These are phyloP conservation scores for Poicephalus gulielmi DNA, from an alignment of 2,113 vertebrate species.

Conservation along the genomic window DNA sequence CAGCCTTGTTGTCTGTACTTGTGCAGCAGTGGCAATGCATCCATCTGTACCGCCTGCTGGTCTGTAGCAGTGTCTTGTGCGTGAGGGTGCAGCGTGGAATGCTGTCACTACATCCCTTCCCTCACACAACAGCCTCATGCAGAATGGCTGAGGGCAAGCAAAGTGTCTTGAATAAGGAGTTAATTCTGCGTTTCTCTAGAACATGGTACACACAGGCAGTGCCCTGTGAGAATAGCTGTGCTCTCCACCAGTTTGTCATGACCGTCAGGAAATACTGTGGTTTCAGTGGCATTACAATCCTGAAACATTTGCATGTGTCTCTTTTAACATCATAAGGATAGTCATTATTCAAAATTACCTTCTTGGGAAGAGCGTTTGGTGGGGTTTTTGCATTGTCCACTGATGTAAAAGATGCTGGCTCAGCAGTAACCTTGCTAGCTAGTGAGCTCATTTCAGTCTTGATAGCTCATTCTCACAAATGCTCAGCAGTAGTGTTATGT, in stretches of 20 bases:
- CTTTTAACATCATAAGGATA: background rate
- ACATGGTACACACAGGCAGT: background rate
- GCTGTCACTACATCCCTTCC: background rate
- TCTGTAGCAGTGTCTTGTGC: background rate
- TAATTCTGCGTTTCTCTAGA: background rate
- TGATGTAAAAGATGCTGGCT: background rate
- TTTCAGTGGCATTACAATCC: background rate
- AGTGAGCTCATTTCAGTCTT: background rate
- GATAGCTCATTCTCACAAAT: background rate
- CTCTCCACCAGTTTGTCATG: background rate
- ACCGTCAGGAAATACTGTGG: background rate
- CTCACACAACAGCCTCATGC: background rate
- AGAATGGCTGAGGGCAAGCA: background rate
- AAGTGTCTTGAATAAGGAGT: background rate
- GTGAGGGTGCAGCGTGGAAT: background rate
- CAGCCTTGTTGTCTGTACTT: background rate
- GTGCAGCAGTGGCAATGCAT: background rate
- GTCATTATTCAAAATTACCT: background rate
- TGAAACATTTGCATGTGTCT: background rate
- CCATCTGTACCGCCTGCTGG: accelerated
- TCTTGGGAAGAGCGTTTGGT: background rate
- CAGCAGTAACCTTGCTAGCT: background rate
- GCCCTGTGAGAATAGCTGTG: background rate
- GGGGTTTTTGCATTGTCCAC: background rate
- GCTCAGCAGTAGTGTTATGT: background rate